Evolutionary conservation across 92 coral and sea anemone species (phyloP).

Genomic region (Zoanthus sansibaricus): DNA sequence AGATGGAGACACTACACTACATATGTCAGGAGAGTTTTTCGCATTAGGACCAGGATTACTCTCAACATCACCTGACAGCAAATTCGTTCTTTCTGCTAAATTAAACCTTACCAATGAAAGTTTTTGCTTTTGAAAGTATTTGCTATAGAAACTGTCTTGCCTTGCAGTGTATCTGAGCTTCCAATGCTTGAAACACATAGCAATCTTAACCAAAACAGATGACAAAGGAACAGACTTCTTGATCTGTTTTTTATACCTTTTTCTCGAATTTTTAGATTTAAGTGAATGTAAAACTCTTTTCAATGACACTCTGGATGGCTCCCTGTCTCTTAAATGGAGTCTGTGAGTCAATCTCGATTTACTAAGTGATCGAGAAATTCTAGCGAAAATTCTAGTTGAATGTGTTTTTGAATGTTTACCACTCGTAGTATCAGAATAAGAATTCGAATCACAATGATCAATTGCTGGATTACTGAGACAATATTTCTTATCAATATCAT

Average conservation of each 20-base stretch:
- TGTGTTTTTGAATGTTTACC: neutral
- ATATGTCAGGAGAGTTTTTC: neutral
- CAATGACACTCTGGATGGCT: slow-evolving; percentile 26
- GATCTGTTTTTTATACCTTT: neutral
- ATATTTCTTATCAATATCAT: slow-evolving; percentile 4
- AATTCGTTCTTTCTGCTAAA: slow-evolving; percentile 7
- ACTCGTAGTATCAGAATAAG: slow-evolving; percentile 1
- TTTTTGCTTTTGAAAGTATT: neutral
- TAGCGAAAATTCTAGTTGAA: neutral
- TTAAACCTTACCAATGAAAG: neutral
- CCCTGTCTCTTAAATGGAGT: slow-evolving; percentile 19
- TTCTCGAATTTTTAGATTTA: slow-evolving; percentile 11
- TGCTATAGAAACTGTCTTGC: slow-evolving; percentile 13
- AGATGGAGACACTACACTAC: neutral
- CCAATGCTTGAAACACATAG: neutral
- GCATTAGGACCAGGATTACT: slow-evolving; percentile 23
- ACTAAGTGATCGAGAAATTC: slow-evolving; percentile 11
- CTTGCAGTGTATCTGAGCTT: neutral
- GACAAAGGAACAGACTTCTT: neutral
- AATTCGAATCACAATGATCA: neutral
- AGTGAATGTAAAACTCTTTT: neutral
- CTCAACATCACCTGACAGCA: slow-evolving; percentile 34
- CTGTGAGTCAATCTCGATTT: slow-evolving; percentile 6
- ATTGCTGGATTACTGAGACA: slow-evolving; percentile 8
- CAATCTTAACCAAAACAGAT: slow-evolving; percentile 4